Conservation (phyloP, 1,140 invertebrate species). For the Drosophila guanche region DNA sequence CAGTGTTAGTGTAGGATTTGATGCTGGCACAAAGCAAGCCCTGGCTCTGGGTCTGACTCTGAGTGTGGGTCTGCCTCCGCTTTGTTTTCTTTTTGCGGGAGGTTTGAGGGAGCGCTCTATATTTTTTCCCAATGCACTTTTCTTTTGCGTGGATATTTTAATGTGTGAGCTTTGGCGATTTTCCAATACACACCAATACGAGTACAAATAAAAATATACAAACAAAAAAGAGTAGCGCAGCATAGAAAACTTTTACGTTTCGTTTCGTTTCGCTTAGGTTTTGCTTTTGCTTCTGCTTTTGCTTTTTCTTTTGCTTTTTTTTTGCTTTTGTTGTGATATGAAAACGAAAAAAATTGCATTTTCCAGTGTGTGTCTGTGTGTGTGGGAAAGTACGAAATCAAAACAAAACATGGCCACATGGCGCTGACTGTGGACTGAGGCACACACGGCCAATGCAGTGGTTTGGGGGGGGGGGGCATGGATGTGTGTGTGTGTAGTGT, state of each 20-base stretch:
- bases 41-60: too few species aligned
- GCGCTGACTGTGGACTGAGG: slow-evolving; percentile 29
- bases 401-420: slow-evolving; percentile 72
- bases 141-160: slow-evolving; percentile 37
- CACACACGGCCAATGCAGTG: neutral
- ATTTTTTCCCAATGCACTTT: slow-evolving; percentile 49
- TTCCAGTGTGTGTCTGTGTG: slow-evolving; percentile 13
- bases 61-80: too few species aligned
- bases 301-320: slow-evolving; percentile 28
- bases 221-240: slow-evolving; percentile 63
- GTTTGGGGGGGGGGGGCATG: neutral
- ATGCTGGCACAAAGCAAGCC: slow-evolving; percentile 19
- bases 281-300: slow-evolving; percentile 27
- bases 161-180: slow-evolving; percentile 31
- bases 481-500: slow-evolving; percentile 1
- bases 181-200: slow-evolving; percentile 30
- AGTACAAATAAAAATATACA: slow-evolving; percentile 30
- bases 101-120: slow-evolving; percentile 32
- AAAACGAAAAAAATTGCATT: slow-evolving; percentile 81
- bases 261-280: slow-evolving; percentile 32
- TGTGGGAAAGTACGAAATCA: slow-evolving; percentile 63
- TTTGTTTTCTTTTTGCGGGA: slow-evolving; percentile 16
- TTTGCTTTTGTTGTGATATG: slow-evolving; percentile 51
- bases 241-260: slow-evolving; percentile 60
- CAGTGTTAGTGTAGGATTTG: slow-evolving; percentile 51